A percentile compares a stretch with the other conserved stretches of the same genome.
These are phyloP conservation scores for Latrodectus hesperus DNA, from an alignment of 2,888 invertebrate species.

Conservation along the genomic window DNA sequence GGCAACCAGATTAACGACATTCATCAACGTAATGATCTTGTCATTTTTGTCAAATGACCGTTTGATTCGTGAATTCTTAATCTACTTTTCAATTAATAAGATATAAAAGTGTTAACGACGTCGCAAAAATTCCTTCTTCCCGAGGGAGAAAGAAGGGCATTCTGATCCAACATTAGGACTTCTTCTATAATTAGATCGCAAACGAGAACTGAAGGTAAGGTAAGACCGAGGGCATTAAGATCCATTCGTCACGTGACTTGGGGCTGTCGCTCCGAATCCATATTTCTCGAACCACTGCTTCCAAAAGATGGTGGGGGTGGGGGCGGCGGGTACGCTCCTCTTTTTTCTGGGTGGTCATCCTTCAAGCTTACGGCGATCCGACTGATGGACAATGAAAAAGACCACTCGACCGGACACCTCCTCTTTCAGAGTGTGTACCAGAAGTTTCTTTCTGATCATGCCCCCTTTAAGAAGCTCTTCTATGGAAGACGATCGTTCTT, in stretches of 20 bases:
- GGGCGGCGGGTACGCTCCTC: neutral
- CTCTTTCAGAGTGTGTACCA: neutral
- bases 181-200: no score
- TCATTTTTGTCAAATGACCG: no score
- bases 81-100: no score
- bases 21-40: no score
- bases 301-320: neutral
- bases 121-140: no score
- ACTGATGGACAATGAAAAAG: constrained; percentile 43
- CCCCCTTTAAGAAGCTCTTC: neutral
- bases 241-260: constrained; percentile 49
- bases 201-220: no score
- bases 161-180: no score
- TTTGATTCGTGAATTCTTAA: no score
- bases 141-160: no score
- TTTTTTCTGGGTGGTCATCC: constrained; percentile 46
- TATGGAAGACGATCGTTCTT: neutral
- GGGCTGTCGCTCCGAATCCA: constrained; percentile 46
- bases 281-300: constrained; percentile 46
- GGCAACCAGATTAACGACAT: no score
- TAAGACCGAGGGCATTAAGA: constrained; percentile 26
- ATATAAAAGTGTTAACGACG: no score
- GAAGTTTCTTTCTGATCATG: neutral
- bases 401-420: constrained; percentile 25
- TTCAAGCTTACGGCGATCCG: constrained; percentile 47